Evolutionary conservation across 2,113 vertebrate genomes (phyloP).

Genomic region (Paedocypris sp.): DNA sequence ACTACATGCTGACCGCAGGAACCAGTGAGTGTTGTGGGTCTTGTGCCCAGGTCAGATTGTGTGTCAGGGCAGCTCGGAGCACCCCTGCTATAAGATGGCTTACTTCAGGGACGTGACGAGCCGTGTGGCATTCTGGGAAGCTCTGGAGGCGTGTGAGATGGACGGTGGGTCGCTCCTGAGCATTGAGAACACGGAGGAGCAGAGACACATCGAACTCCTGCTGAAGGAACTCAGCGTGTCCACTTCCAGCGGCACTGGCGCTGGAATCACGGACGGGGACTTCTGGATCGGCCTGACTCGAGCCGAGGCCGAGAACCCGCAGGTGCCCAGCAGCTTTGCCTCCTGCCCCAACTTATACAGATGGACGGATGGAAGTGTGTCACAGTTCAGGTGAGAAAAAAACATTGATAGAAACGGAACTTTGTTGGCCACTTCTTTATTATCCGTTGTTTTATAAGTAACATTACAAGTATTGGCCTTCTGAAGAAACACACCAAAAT

Average conservation of each 20-base stretch:
- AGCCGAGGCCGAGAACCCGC: slow-evolving; percentile 50
- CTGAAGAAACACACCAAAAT: neutral
- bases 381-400: slow-evolving; percentile 68
- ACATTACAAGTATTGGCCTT: too few relatives aligned
- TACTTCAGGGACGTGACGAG: slow-evolving; percentile 88
- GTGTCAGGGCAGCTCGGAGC: slow-evolving; percentile 64
- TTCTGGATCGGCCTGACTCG: slow-evolving; percentile 96
- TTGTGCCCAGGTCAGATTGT: slow-evolving; percentile 75
- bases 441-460: too few relatives aligned
- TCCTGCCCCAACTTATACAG: slow-evolving; percentile 78
- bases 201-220: slow-evolving; percentile 75
- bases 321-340: slow-evolving; percentile 47
- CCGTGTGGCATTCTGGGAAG: slow-evolving; percentile 81
- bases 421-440: too few relatives aligned
- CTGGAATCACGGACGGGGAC: slow-evolving; percentile 79
- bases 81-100: slow-evolving; percentile 85
- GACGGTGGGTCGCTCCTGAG: slow-evolving; percentile 78
- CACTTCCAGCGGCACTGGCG: slow-evolving; percentile 54
- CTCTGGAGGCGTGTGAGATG: slow-evolving; percentile 72
- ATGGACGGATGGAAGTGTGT: slow-evolving; percentile 77
- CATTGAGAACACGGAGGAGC: slow-evolving; percentile 70
- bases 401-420: too few relatives aligned
- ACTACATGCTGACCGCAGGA: too few relatives aligned
- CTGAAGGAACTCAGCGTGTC: slow-evolving; percentile 68
- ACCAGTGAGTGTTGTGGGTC: too few relatives aligned